phyloP scores from a whole-genome alignment of 2,888 invertebrate species.

The Macrophya alboannulata region DNA sequence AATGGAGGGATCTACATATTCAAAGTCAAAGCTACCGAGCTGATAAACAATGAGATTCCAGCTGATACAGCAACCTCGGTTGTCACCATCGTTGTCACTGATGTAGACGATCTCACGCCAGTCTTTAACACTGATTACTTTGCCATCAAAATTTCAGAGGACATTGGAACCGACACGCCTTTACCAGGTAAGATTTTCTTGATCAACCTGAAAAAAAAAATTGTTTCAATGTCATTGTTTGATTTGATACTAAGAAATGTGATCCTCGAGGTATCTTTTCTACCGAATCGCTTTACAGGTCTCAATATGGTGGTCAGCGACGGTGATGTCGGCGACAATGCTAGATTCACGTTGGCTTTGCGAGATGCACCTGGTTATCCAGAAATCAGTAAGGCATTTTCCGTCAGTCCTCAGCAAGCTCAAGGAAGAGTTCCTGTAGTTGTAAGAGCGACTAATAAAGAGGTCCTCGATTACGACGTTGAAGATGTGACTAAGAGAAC shows the following conservation, averaged over 20 bases:
- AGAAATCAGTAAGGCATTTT: slow-evolving; percentile 74
- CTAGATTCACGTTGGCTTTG: slow-evolving; percentile 85
- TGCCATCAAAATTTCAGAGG: slow-evolving; percentile 88
- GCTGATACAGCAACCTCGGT: slow-evolving; percentile 86
- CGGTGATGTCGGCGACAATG: slow-evolving; percentile 88
- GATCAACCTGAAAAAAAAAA: background rate
- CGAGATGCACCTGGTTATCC: slow-evolving; percentile 81
- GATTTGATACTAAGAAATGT: background rate
- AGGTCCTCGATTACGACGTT: slow-evolving; percentile 88
- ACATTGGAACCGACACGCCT: slow-evolving; percentile 87
- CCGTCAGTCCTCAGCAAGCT: slow-evolving; percentile 85
- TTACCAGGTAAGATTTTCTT: slow-evolving; percentile 80
- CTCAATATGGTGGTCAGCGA: slow-evolving; percentile 89
- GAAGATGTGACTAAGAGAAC: slow-evolving; percentile 83
- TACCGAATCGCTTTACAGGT: slow-evolving; percentile 77
- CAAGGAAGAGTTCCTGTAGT: slow-evolving; percentile 89
- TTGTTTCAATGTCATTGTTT: background rate
- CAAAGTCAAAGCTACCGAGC: slow-evolving; percentile 87
- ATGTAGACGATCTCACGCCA: slow-evolving; percentile 90
- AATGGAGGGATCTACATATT: slow-evolving; percentile 91
- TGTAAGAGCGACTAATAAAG: slow-evolving; percentile 86
- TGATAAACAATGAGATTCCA: slow-evolving; percentile 87
- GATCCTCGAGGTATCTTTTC: background rate
- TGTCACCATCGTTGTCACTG: slow-evolving; percentile 90
- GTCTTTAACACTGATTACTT: slow-evolving; percentile 86